A percentile compares a stretch with the other conserved stretches of the same genome.
phyloP scores from a whole-genome alignment of 2,888 invertebrate genomes.

The Luperina testacea region DNA sequence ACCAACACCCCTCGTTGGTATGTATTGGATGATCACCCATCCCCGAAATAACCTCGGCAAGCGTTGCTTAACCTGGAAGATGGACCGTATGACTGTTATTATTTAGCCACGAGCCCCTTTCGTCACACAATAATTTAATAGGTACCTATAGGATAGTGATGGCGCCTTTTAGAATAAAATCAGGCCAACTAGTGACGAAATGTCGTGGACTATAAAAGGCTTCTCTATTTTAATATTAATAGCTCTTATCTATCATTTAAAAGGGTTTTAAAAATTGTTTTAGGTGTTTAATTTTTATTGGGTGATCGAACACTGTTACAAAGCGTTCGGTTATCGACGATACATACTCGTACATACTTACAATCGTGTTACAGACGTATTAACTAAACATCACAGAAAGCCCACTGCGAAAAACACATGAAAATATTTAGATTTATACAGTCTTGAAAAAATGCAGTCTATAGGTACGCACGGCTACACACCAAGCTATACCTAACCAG shows the following conservation, averaged over 20 bases:
- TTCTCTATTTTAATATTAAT: conserved; percentile 46
- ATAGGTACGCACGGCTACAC: background rate
- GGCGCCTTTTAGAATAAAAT: background rate
- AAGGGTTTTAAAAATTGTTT: conserved; percentile 66
- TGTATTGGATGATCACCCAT: too few relatives aligned
- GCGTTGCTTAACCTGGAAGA: too few relatives aligned
- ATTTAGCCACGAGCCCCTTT: too few relatives aligned
- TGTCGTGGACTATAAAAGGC: conserved; percentile 54
- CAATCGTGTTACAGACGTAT: background rate
- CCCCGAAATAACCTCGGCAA: too few relatives aligned
- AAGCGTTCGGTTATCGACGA: conserved; percentile 41
- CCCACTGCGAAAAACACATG: background rate
- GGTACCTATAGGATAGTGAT: background rate
- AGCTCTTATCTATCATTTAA: conserved; percentile 70
- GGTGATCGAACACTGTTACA: conserved; percentile 60
- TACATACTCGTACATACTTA: conserved; percentile 4
- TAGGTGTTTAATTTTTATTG: conserved; percentile 67
- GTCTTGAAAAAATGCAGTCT: background rate
- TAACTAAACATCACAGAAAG: background rate
- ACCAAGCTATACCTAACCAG: too few relatives aligned
- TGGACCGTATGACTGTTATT: too few relatives aligned
- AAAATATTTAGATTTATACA: background rate
- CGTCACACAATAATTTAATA: too few relatives aligned
- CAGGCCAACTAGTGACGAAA: background rate
- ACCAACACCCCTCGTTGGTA: too few relatives aligned